phyloP scores from a whole-genome alignment of 2,888 invertebrate species.

The Elmis aenea region DNA sequence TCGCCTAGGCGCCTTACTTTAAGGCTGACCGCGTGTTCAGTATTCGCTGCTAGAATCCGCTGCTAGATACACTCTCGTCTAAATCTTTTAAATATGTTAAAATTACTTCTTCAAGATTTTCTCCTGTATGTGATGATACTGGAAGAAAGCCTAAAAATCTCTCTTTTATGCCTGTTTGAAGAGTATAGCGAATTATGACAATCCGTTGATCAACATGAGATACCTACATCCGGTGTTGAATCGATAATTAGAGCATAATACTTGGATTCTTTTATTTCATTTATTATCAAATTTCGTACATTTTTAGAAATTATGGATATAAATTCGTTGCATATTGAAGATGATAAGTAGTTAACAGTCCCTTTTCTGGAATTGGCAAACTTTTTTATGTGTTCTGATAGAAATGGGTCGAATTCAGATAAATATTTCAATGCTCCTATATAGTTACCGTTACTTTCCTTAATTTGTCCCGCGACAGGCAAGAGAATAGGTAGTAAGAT shows the following conservation, averaged over 20 bases:
- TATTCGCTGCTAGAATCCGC: too few species aligned
- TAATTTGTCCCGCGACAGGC: background rate
- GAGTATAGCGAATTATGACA: slow-evolving; percentile 29
- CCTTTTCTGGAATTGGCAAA: background rate
- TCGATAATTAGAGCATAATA: slow-evolving; percentile 32
- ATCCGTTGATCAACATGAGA: slow-evolving; percentile 25
- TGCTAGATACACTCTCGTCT: too few species aligned
- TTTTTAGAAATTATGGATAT: background rate
- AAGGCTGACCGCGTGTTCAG: too few species aligned
- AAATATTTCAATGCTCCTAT: background rate
- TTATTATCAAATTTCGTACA: slow-evolving; percentile 8
- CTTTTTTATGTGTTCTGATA: background rate
- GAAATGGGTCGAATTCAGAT: slow-evolving; percentile 1
- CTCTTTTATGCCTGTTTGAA: background rate
- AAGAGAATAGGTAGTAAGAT: background rate
- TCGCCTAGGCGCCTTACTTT: too few species aligned
- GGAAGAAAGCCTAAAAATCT: slow-evolving; percentile 1
- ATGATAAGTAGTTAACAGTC: slow-evolving; percentile 1
- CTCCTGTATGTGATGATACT: background rate
- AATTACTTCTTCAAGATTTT: background rate
- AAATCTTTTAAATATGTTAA: background rate
- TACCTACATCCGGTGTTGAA: slow-evolving; percentile 33
- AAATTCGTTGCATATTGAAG: slow-evolving; percentile 2
- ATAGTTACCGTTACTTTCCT: slow-evolving; percentile 1
- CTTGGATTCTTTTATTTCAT: slow-evolving; percentile 21